Base-by-base conservation (phyloP, 2,797 vertebrate species). In the Cryptoblepharus egeriae region DNA sequence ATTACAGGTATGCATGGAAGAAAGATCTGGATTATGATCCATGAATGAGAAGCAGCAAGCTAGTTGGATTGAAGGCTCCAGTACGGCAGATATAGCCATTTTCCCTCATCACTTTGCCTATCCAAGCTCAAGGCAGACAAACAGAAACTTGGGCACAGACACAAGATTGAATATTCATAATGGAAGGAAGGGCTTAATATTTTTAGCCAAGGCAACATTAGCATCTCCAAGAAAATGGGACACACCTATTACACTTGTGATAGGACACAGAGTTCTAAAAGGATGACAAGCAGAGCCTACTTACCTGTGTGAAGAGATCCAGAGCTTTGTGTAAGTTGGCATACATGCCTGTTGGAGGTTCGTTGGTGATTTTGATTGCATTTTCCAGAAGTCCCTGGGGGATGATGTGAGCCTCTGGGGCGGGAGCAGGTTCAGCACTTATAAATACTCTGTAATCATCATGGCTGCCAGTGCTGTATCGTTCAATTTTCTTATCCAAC, bases 271-370 rank as follows among this genome's bases (percentile, higher is more conserved):
- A 77, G 57, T 49, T 26, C n/a, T 7, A 26, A 52, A 28, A 72
- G n/a, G 39, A 6, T 37, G 12, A 42, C 42, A 39, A 71, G 58
- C 58, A 52, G 42, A 49, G 49, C 7, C 52, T 30, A 9, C 75
- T 60, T 87, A 96, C 96, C 96, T 96, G 95, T 0, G 91, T 93
- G 86, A 96, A 96, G 85, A 96, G 95, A 77, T 95, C 93, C 4
- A 96, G 89, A 15, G 96, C 96, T 77, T 95, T 95, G 88, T 96
- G 96, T 90, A 96, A 89, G 86, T 95, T 96, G 84, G 95, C 94
- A 0, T 92, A 4, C 95, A 96, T 96, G 90, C 96, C 95, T 0
- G 94, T 95, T 0, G 95, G 96, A 0, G 94, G 95, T 89, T 96
- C 95, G 0, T 89, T 96, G 92, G 95, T 96, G 91, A 96, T 95